A percentile compares a stretch with the other conserved stretches of the same genome.
Conservation (phyloP, 1,140 invertebrate species). For the Drosophila biarmipes region DNA sequence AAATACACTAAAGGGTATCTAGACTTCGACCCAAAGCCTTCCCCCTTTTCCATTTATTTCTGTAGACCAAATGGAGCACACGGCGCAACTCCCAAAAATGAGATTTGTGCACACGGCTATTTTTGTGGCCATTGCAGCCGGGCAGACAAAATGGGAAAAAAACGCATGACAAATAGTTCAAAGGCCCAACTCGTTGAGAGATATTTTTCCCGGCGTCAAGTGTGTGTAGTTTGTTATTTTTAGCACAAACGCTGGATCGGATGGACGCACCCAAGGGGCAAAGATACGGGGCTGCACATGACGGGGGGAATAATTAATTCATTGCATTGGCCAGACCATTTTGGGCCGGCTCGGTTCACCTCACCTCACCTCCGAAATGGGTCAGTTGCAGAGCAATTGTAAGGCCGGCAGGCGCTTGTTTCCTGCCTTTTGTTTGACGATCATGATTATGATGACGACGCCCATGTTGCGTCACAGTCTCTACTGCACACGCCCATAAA, state of each 20-base stretch:
- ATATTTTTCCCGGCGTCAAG: slow-evolving; percentile 43
- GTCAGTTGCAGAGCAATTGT: slow-evolving; percentile 62
- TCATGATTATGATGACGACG: slow-evolving; percentile 47
- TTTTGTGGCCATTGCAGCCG: slow-evolving; percentile 64
- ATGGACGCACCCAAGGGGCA: slow-evolving; percentile 45
- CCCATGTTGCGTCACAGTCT: slow-evolving; percentile 21
- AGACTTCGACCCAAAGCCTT: neutral
- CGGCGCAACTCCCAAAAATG: slow-evolving; percentile 63
- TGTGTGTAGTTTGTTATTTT: slow-evolving; percentile 73
- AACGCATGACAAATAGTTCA: slow-evolving; percentile 71
- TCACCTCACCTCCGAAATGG: slow-evolving; percentile 50
- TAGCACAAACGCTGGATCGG: slow-evolving; percentile 50
- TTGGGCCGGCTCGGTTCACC: slow-evolving; percentile 24
- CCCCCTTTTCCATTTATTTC: neutral
- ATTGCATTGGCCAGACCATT: slow-evolving; percentile 69
- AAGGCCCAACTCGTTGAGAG: slow-evolving; percentile 55
- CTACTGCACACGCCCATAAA: slow-evolving; percentile 30
- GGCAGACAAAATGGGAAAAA: slow-evolving; percentile 26
- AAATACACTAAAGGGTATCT: slow-evolving; percentile 21
- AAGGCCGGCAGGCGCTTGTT: slow-evolving; percentile 49
- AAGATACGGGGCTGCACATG: slow-evolving; percentile 33
- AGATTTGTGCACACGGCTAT: slow-evolving; percentile 70
- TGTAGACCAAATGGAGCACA: slow-evolving; percentile 59
- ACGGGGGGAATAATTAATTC: slow-evolving; percentile 75
- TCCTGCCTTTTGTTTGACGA: slow-evolving; percentile 64